phyloP scores from a whole-genome alignment of 2,888 invertebrate genomes.

The Plagodis dolabraria region DNA sequence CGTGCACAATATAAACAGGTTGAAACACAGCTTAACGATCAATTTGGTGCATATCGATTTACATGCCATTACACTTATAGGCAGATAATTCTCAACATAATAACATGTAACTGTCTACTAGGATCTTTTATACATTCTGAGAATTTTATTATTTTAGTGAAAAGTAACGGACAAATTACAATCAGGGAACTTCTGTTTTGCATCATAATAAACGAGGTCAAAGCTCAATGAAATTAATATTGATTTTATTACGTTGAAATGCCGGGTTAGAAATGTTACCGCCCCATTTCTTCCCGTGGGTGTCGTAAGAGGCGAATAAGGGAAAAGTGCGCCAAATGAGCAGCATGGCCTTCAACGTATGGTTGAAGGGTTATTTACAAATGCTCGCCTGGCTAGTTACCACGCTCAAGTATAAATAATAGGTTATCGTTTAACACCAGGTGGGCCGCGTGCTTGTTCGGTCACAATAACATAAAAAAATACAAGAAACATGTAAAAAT shows the following conservation, averaged over 20 bases:
- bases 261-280: no score
- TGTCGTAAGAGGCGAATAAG: no score
- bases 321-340: no score
- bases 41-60: conserved; percentile 21
- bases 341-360: no score
- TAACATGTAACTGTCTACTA: conserved; percentile 2
- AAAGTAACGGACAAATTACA: not conserved
- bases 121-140: conserved; percentile 4
- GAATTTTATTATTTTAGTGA: not conserved
- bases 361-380: no score
- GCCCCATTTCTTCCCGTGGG: no score
- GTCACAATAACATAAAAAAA: not conserved
- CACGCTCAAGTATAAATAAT: no score
- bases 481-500: not conserved
- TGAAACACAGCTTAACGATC: conserved; percentile 20
- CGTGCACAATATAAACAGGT: conserved; percentile 12
- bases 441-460: not conserved
- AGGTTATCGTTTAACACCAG: not conserved
- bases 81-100: conserved; percentile 19
- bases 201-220: no score
- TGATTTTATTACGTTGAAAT: no score
- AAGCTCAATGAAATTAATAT: no score
- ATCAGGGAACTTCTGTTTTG: no score
- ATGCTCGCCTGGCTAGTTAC: no score
- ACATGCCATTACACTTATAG: conserved; percentile 25